Conservation (phyloP, 1,140 invertebrate species). For the Platyscapa corneri region DNA sequence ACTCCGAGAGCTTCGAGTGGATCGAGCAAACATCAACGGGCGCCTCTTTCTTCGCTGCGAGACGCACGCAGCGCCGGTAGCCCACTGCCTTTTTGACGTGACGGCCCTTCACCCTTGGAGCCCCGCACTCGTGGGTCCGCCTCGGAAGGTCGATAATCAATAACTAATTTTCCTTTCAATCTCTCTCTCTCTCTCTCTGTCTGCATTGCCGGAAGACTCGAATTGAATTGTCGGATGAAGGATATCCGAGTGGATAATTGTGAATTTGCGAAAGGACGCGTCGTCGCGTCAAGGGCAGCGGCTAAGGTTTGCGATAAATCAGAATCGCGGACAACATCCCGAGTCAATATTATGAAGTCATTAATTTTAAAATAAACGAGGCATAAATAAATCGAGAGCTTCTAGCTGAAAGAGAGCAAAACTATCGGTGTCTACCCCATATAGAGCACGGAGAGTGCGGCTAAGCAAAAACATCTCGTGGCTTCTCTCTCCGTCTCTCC, state of each 20-base stretch:
- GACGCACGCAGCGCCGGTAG: background rate
- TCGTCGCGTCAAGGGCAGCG: background rate
- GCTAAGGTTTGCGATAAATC: background rate
- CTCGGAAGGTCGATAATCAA: background rate
- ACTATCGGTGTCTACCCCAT: background rate
- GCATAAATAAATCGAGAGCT: constrained; percentile 38
- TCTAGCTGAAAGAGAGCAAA: constrained; percentile 5
- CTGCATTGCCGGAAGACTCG: too few relatives aligned
- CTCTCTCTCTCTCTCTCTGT: background rate
- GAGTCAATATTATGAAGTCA: background rate
- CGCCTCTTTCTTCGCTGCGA: background rate
- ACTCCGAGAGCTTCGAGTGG: background rate
- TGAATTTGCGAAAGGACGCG: background rate
- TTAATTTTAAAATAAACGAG: constrained; percentile 36
- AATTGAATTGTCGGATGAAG: background rate
- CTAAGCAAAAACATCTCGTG: constrained; percentile 12
- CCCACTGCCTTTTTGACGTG: background rate
- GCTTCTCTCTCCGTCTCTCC: background rate
- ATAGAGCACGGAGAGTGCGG: background rate
- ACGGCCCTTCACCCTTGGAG: too few relatives aligned
- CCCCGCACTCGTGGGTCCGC: too few relatives aligned
- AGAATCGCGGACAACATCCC: background rate
- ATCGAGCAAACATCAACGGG: constrained; percentile 8
- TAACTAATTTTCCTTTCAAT: background rate
- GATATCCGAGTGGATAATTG: constrained; percentile 6